A percentile compares a stretch with the other conserved stretches of the same genome.
Conservation (phyloP, 37 sponge, comb jelly and placozoan species). For the Axinella damicornis region DNA sequence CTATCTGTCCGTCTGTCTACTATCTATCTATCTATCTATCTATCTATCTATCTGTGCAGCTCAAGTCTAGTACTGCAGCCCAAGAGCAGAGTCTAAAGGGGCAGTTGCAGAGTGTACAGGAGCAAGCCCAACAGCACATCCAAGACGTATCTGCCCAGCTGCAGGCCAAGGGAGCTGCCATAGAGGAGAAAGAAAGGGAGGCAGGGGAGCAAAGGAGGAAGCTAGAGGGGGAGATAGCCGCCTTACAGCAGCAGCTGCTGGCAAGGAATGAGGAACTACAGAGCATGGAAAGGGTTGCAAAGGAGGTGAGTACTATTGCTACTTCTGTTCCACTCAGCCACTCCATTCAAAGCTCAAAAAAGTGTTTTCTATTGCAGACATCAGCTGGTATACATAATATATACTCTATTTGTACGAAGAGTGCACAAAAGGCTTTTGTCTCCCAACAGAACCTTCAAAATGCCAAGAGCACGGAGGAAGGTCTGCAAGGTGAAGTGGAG, state of each 20-base stretch:
- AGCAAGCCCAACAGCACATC: slow-evolving; percentile 58
- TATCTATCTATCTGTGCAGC: background rate
- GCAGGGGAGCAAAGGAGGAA: slow-evolving; percentile 23
- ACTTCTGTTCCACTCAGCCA: too few relatives aligned
- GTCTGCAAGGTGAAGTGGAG: background rate
- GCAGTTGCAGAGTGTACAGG: slow-evolving; percentile 47
- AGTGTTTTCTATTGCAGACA: too few relatives aligned
- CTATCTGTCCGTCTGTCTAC: background rate
- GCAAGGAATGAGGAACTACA: slow-evolving; percentile 16
- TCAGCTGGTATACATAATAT: too few relatives aligned
- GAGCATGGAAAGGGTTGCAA: background rate
- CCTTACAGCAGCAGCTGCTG: slow-evolving; percentile 18
- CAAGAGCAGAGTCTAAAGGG: slow-evolving; percentile 49
- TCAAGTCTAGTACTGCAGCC: background rate
- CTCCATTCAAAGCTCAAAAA: too few relatives aligned
- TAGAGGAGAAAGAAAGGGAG: slow-evolving; percentile 19
- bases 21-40: background rate
- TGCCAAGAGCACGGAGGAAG: background rate
- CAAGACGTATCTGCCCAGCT: slow-evolving; percentile 54
- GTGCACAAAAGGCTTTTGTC: too few relatives aligned
- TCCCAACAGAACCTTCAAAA: background rate
- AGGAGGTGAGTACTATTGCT: slow-evolving; percentile 12
- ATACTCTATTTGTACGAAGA: too few relatives aligned
- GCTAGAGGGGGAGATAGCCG: slow-evolving; percentile 14
- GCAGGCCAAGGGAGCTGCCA: slow-evolving; percentile 8